phyloP scores from a whole-genome alignment of 2,888 invertebrate genomes.

The Hemithea aestivaria region DNA sequence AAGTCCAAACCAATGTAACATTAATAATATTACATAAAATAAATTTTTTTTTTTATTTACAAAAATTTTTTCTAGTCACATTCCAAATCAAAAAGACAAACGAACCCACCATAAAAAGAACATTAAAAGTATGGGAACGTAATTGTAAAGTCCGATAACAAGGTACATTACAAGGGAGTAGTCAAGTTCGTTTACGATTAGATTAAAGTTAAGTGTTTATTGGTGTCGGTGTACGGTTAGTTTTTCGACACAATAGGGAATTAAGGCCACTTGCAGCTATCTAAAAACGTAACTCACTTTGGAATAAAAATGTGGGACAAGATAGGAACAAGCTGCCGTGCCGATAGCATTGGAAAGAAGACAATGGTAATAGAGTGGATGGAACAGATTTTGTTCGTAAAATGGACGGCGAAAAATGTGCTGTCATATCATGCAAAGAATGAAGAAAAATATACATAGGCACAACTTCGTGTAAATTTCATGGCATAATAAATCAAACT shows the following conservation, averaged over 20 bases:
- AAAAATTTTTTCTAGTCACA: no score
- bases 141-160: slow-evolving; percentile 10
- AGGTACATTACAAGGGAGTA: slow-evolving; percentile 12
- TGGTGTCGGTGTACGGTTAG: slow-evolving; percentile 17
- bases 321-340: slow-evolving; percentile 1
- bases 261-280: slow-evolving; percentile 19
- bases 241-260: slow-evolving; percentile 25
- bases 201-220: slow-evolving; percentile 22
- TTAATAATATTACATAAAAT: no score
- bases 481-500: no score
- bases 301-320: slow-evolving; percentile 12
- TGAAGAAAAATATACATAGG: no score
- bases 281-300: slow-evolving; percentile 18
- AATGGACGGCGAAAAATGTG: not conserved
- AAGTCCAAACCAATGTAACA: no score
- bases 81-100: not conserved
- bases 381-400: not conserved
- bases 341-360: not conserved
- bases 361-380: no score
- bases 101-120: no score
- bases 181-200: slow-evolving; percentile 22
- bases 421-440: no score
- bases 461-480: no score
- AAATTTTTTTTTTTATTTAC: no score
- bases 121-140: no score